These are phyloP conservation scores for Callopanchax toddi DNA, from an alignment of 2,113 vertebrate genomes.

Conservation along the genomic window DNA sequence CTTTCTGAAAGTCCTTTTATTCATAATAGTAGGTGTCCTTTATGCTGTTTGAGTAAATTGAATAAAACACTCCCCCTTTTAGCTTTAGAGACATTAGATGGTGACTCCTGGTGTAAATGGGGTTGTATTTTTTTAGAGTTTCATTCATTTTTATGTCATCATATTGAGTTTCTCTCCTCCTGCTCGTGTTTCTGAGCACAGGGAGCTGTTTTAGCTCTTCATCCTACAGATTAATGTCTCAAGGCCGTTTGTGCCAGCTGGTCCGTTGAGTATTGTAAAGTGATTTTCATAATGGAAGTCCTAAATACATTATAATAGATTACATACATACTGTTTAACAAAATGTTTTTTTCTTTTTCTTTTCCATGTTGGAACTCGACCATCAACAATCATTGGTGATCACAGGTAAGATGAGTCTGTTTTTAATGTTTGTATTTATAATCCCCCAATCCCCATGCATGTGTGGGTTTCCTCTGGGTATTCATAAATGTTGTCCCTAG, in stretches of 20 bases:
- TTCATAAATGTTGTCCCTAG: no score
- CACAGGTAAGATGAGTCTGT: slow-evolving; percentile 50
- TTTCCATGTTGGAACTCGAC: slow-evolving; percentile 48
- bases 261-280: not conserved
- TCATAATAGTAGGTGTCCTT: no score
- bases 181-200: slow-evolving; percentile 5
- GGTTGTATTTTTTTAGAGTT: not conserved
- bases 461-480: no score
- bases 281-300: not conserved
- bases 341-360: not conserved
- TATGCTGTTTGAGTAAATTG: no score
- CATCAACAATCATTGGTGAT: not conserved
- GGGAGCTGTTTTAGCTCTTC: not conserved
- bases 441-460: no score
- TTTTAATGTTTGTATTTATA: no score
- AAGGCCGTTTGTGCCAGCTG: not conserved
- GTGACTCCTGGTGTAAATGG: not conserved
- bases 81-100: not conserved
- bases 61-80: no score
- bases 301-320: not conserved
- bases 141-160: not conserved
- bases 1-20: no score
- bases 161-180: not conserved
- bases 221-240: not conserved
- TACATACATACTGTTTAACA: not conserved